Conservation (phyloP, 2,113 vertebrate genomes). For the Alectura lathami region DNA sequence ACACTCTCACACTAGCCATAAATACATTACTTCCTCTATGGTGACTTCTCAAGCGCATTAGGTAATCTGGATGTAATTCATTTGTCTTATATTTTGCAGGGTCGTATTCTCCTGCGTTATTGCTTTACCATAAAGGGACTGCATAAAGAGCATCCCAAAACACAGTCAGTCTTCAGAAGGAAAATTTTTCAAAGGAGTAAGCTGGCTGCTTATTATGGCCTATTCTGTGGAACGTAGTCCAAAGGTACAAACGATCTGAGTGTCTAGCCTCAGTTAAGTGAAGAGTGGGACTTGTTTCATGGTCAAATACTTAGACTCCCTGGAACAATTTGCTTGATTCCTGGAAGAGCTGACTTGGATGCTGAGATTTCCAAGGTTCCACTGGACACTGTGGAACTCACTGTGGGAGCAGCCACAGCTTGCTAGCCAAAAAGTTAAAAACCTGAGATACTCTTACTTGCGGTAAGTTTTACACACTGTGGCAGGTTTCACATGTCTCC, state of each 20-base stretch:
- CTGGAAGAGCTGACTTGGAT: constrained; percentile 59
- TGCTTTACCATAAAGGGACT: constrained; percentile 7
- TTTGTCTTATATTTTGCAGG: constrained; percentile 1
- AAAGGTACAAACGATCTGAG: constrained; percentile 46
- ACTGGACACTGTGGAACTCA: background rate
- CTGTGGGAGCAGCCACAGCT: background rate
- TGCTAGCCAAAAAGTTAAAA: constrained; percentile 43
- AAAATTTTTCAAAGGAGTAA: constrained; percentile 28
- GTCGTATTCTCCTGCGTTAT: background rate
- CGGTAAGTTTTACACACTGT: constrained; percentile 29
- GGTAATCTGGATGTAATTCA: constrained; percentile 5
- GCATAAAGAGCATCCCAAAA: constrained; percentile 10
- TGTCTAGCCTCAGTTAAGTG: constrained; percentile 20
- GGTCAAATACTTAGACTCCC: constrained; percentile 42
- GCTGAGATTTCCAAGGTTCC: constrained; percentile 58
- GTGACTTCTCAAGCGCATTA: background rate
- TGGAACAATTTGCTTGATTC: constrained; percentile 65
- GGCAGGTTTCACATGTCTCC: constrained; percentile 43
- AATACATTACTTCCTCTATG: background rate
- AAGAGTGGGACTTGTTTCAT: constrained; percentile 44
- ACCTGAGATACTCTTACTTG: constrained; percentile 31
- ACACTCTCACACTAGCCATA: background rate
- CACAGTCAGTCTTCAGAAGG: constrained; percentile 6
- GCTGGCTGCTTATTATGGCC: background rate
- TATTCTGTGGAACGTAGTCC: background rate